Conservation (phyloP, 2,888 invertebrate genomes). For the Furcula furcula region DNA sequence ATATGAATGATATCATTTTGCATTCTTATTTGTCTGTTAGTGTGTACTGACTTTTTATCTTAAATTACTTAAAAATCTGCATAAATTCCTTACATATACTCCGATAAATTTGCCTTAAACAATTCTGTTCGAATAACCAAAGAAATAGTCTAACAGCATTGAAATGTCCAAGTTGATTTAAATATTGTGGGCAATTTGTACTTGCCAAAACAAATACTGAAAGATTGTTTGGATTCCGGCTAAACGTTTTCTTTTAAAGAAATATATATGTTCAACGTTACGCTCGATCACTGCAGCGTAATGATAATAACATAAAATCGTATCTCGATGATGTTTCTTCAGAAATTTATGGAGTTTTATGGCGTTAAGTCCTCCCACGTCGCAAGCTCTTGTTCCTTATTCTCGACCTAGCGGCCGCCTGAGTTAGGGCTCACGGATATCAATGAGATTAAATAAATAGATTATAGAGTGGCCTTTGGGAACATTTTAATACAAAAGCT, state of each 20-base stretch:
- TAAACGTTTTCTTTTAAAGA: conserved; percentile 7
- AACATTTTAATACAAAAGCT: too few species aligned
- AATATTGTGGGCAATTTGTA: conserved; percentile 16
- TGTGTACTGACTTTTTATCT: too few species aligned
- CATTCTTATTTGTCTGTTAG: too few species aligned
- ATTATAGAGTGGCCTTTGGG: too few species aligned
- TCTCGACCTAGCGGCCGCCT: conserved; percentile 13
- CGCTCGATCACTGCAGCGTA: conserved; percentile 18
- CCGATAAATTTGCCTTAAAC: not conserved
- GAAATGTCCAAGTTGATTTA: conserved; percentile 18
- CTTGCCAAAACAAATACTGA: conserved; percentile 17
- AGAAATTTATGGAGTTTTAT: conserved; percentile 4
- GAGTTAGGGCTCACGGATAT: too few species aligned
- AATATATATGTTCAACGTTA: conserved; percentile 3
- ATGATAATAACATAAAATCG: conserved; percentile 10
- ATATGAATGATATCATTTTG: too few species aligned
- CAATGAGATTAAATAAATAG: too few species aligned
- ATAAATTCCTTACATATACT: not conserved
- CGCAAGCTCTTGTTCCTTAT: conserved; percentile 8
- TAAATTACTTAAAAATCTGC: too few species aligned
- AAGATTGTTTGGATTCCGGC: conserved; percentile 1
- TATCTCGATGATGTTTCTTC: conserved; percentile 2
- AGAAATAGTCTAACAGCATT: conserved; percentile 7
- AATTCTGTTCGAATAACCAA: too few species aligned
- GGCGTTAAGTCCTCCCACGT: conserved; percentile 7